Evolutionary conservation across 1,140 invertebrate species (phyloP), one percentile per base, ranked within the genome.

Genomic region (Drosophila repleta): DNA sequence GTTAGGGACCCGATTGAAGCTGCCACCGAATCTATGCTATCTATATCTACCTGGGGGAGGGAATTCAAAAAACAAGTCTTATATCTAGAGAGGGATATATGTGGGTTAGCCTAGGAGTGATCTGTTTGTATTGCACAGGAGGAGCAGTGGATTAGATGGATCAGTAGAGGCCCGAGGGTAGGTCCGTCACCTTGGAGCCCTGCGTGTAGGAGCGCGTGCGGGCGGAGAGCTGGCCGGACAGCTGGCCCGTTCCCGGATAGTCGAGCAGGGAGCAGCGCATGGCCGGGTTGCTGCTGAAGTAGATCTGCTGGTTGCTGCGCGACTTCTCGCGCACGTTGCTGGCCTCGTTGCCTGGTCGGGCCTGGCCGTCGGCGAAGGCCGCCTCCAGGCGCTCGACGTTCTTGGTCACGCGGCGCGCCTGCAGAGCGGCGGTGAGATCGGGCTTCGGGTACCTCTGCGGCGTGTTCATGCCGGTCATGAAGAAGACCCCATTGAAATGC

Each of bases 381-480:
- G 96, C 95, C 74, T 96, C 95, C 4, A 96, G 95, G 52, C 95
- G 93, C 65, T 97, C 96, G 29, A 96, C 90, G 62, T 95, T 96
- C 91, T 96, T 96, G 1, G 95, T 95, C 51, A 95, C 92, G 32
- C 94, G 92, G 52, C 93, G 93, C 49, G 92, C 93, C 91, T 93
- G 93, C 67, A 92, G 93, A 73, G 92, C 92, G 68, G 76, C 94
- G 35, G 92, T 93, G 74, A 93, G 93, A 92, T 93, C 93, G 8
- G 91, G 79, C 68, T 92, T 79, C 20, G 90, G 87, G 67, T 92
- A 83, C 65, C 90, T 90, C 51, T 91, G 75, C 21, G 91, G 79
- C 4, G 80, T 90, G 71, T 85, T 92, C 92, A 87, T 92, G 67
- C 82, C 91, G 11, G 82, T 90, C 92, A 89, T 92, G 48, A 90